Evolutionary conservation across 2,888 invertebrate genomes (phyloP), one percentile per base, ranked within the genome.

Genomic region (Pammene fasciana): DNA sequence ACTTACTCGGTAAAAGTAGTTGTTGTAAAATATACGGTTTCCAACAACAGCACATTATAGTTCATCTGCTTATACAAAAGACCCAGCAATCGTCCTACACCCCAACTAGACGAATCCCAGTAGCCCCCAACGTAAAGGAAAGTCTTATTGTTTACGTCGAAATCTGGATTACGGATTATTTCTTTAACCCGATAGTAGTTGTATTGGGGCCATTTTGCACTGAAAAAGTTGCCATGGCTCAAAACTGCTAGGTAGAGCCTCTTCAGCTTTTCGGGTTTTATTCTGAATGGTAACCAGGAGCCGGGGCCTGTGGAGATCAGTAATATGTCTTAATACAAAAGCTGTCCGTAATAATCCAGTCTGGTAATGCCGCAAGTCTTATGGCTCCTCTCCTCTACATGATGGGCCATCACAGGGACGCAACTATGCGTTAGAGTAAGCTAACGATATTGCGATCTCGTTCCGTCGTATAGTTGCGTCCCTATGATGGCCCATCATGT

Each of bases 1-100:
- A 83, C 88, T 86, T 56, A 90, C 90, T 83, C 56, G 1, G 86
- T 82, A 76, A 88, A 90, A 7, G 84, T 78, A 48, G 79, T 78
- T 0, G 57, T 57, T 0, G 86, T 87, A 66, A 88, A 88, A 3
- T 61, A 71, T 56, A 85, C 81, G 0, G 80, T 81, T 59, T 89
- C 84, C 43, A 88, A 38, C n/a, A 85, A 41, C 0, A 88, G 70
- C 0, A 82, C 84, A 16, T 88, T 89, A 48, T 87, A 90, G 0
- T 83, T 86, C 52, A 82, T 43, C 2, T 77, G 78, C 64, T 76
- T 83, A 60, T 89, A 90, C 0, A 73, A 52, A 0, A 68, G 61
- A 0, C 79, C 85, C 0, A 82, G 55, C 0, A 75, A 61, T 4
- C 67, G 46, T 0, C 83, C 84, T 0, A 81, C 71, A 0, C 80